A percentile compares a stretch with the other conserved stretches of the same genome.
These are phyloP conservation scores for Dicycla oo DNA, from an alignment of 2,888 invertebrate genomes.

Conservation along the genomic window DNA sequence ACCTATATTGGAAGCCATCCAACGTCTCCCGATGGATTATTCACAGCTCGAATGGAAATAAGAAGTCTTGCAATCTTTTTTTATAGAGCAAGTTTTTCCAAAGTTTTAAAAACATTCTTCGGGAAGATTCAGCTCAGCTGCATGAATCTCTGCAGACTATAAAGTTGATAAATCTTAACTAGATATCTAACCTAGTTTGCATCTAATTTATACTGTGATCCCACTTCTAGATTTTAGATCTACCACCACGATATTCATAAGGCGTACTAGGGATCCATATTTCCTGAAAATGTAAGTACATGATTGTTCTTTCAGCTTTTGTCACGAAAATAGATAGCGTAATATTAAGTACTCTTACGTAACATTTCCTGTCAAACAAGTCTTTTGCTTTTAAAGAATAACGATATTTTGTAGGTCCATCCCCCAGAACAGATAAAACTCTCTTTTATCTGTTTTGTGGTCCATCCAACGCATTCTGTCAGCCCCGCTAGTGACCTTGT, in stretches of 20 bases:
- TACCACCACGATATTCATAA: slow-evolving; percentile 9
- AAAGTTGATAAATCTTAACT: slow-evolving; percentile 51
- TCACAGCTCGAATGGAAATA: slow-evolving; percentile 45
- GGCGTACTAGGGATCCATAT: background rate
- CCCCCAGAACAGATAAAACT: too few species aligned
- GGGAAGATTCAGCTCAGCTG: slow-evolving; percentile 41
- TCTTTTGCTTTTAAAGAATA: too few species aligned
- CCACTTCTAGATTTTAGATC: background rate
- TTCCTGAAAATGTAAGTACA: background rate
- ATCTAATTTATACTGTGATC: slow-evolving; percentile 37
- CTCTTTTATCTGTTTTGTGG: too few species aligned
- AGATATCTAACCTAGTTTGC: slow-evolving; percentile 38
- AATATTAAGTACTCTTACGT: too few species aligned
- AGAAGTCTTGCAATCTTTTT: slow-evolving; percentile 45
- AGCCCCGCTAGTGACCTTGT: too few species aligned
- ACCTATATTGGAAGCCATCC: slow-evolving; percentile 46
- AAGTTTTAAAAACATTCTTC: slow-evolving; percentile 52
- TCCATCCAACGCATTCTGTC: too few species aligned
- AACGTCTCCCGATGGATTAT: slow-evolving; percentile 41
- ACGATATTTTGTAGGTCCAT: too few species aligned
- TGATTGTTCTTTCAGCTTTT: too few species aligned
- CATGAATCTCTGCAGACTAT: slow-evolving; percentile 41
- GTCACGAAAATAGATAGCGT: too few species aligned
- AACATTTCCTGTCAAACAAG: too few species aligned
- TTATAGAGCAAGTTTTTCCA: slow-evolving; percentile 31